phyloP scores from a whole-genome alignment of 2,113 vertebrate genomes.

The Myxocyprinus asiaticus region DNA sequence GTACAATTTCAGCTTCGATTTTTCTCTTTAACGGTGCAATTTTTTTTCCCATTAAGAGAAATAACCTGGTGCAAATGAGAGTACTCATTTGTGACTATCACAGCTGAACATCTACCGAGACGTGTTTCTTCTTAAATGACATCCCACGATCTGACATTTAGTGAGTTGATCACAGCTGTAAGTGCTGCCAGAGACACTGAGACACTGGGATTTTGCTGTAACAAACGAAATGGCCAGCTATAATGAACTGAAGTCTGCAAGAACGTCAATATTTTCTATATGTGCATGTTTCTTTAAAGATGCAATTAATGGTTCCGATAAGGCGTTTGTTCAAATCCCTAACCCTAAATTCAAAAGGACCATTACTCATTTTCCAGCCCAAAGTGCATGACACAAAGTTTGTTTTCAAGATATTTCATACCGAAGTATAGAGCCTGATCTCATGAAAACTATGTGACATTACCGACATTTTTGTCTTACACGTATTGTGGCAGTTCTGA shows the following conservation, averaged over 20 bases:
- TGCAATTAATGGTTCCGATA: background rate
- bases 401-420: too few relatives aligned
- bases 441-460: too few relatives aligned
- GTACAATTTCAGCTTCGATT: conserved; percentile 12
- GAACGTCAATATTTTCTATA: conserved; percentile 5
- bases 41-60: background rate
- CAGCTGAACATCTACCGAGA: conserved; percentile 27
- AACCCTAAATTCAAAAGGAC: too few relatives aligned
- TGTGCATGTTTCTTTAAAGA: background rate
- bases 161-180: conserved; percentile 6
- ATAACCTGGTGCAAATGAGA: conserved; percentile 20
- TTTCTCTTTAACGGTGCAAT: background rate
- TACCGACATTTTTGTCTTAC: too few relatives aligned
- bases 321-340: too few relatives aligned
- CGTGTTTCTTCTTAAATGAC: conserved; percentile 2
- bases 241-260: conserved; percentile 14
- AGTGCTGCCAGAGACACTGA: conserved; percentile 11
- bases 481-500: too few relatives aligned
- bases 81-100: conserved; percentile 19
- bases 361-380: too few relatives aligned
- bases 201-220: conserved; percentile 1
- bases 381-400: too few relatives aligned
- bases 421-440: too few relatives aligned
- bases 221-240: conserved; percentile 4
- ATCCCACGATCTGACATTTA: conserved; percentile 29